Percentiles rank a stretch among this genome's conserved stretches.
Evolutionary conservation across 2,113 vertebrate species (phyloP).

Genomic region (Callorhinus ursinus): DNA sequence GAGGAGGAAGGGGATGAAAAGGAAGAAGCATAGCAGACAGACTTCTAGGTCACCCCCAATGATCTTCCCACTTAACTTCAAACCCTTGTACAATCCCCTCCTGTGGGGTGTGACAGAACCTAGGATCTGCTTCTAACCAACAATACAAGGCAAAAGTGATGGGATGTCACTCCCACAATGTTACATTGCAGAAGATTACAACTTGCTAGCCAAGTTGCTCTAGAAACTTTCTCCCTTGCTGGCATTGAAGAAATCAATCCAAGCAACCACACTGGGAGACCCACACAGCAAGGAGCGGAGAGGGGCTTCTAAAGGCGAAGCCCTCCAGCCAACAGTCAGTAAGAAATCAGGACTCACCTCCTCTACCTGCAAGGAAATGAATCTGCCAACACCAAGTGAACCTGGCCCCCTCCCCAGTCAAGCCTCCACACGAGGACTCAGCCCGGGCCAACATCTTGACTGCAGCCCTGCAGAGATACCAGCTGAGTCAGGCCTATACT

Average conservation of each 20-base stretch:
- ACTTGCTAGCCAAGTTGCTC: background rate
- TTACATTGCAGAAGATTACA: no score
- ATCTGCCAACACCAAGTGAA: background rate
- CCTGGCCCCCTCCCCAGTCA: background rate
- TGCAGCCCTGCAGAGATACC: background rate
- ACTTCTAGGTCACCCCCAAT: background rate
- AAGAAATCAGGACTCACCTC: background rate
- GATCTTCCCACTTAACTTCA: fast-evolving
- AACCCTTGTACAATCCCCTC: background rate
- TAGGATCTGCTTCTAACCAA: background rate
- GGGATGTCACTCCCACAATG: background rate
- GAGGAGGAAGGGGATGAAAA: background rate
- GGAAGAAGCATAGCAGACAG: background rate
- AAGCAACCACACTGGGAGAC: background rate
- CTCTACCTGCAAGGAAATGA: background rate
- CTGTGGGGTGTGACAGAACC: no score
- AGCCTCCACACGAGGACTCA: background rate
- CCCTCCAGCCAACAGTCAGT: background rate
- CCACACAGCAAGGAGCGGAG: background rate
- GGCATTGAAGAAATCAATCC: background rate
- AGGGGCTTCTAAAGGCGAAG: background rate
- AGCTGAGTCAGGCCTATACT: background rate
- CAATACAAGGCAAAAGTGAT: background rate
- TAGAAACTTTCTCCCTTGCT: background rate
- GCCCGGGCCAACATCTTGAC: background rate